Evolutionary conservation across 92 coral and sea anemone genomes (phyloP).

Genomic region (Galaxea fascicularis): DNA sequence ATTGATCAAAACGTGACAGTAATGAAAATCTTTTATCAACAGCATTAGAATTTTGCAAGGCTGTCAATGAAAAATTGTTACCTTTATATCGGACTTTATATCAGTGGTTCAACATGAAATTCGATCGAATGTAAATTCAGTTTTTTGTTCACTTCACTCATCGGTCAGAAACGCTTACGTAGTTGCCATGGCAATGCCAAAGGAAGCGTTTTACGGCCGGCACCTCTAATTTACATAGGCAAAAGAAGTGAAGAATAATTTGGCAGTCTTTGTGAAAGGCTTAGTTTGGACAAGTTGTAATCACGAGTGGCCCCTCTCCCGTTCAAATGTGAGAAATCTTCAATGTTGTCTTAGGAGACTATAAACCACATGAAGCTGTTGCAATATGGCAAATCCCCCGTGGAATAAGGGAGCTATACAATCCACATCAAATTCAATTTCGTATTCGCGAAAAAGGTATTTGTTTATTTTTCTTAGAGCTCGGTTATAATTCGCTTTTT

Average conservation of each 20-base stretch:
- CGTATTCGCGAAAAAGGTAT: constrained; percentile 48
- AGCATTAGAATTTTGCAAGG: background rate
- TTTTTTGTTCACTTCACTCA: constrained; percentile 14
- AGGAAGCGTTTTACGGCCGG: background rate
- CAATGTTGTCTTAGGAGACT: constrained; percentile 3
- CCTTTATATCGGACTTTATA: background rate
- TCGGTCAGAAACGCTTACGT: constrained; percentile 13
- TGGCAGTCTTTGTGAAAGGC: constrained; percentile 31
- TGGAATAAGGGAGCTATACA: constrained; percentile 70
- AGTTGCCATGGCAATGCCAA: constrained; percentile 46
- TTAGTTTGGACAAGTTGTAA: constrained; percentile 24
- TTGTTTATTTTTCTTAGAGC: constrained; percentile 22
- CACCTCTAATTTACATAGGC: constrained; percentile 58
- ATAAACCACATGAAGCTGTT: constrained; percentile 19
- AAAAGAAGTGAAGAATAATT: constrained; percentile 35
- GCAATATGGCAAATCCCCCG: constrained; percentile 75
- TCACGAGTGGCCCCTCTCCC: background rate
- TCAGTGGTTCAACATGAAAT: background rate
- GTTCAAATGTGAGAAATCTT: constrained; percentile 7
- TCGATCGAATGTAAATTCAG: background rate
- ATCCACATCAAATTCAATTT: constrained; percentile 20
- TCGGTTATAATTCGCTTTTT: constrained; percentile 18
- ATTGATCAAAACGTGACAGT: background rate
- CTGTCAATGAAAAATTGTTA: background rate
- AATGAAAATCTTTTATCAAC: background rate